Conservation (phyloP, 37 sponge, comb jelly and placozoan species). For the Chondrosia reniformis region DNA sequence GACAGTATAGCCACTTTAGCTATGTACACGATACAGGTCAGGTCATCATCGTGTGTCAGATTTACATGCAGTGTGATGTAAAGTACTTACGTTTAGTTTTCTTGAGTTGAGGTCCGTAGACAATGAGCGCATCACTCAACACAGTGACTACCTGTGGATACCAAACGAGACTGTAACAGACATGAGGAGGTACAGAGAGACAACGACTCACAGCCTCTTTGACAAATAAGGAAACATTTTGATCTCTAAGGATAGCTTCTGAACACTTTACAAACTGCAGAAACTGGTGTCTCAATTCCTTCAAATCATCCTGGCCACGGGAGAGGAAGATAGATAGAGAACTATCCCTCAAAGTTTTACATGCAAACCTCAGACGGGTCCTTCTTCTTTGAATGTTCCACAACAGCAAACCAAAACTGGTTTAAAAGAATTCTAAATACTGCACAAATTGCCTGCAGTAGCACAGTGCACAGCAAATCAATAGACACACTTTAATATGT, state of each 20-base stretch:
- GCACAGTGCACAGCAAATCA: no score
- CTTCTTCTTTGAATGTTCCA: no score
- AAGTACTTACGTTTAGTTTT: constrained; percentile 24
- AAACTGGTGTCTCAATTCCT: constrained; percentile 9
- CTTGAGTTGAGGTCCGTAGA: constrained; percentile 65
- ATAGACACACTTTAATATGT: no score
- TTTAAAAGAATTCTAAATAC: no score
- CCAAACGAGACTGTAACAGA: not conserved
- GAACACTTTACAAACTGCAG: constrained; percentile 15
- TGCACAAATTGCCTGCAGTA: no score
- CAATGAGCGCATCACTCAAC: constrained; percentile 65
- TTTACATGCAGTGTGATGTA: not conserved
- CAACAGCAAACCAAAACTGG: no score
- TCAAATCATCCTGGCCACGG: constrained; percentile 1
- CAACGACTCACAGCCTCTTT: constrained; percentile 3
- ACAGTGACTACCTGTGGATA: not conserved
- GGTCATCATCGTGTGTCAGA: not conserved
- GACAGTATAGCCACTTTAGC: not conserved
- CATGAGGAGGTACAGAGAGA: not conserved
- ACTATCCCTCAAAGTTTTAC: no score
- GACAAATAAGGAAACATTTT: not conserved
- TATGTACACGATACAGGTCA: not conserved
- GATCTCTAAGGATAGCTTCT: constrained; percentile 5
- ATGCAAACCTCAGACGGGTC: no score
- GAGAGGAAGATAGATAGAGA: not conserved